Conservation (phyloP, 2,113 vertebrate species). For the Dermatemys mawii region DNA sequence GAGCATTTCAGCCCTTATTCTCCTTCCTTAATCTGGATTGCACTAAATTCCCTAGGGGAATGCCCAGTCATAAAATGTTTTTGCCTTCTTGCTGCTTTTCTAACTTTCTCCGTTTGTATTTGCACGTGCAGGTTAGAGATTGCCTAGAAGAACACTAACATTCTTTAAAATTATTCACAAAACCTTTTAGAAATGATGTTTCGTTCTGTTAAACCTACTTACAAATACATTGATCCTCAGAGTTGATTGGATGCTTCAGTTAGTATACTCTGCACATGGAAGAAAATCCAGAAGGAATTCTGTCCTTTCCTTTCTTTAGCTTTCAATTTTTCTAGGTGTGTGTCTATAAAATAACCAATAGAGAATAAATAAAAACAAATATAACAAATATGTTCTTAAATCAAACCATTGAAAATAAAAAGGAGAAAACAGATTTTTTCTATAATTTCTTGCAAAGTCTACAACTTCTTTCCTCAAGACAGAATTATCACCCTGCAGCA, state of each 20-base stretch:
- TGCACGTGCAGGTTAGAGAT: background rate
- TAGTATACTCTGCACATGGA: conserved; percentile 3
- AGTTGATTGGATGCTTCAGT: conserved; percentile 21
- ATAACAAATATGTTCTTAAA: background rate
- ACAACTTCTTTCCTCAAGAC: accelerated
- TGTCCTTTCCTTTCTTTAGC: conserved; percentile 30
- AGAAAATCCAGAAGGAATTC: conserved; percentile 62
- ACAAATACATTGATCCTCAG: conserved; percentile 42
- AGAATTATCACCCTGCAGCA: background rate
- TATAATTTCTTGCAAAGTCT: background rate
- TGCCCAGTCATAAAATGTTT: background rate
- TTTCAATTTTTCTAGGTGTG: conserved; percentile 31
- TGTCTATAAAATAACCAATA: conserved; percentile 62
- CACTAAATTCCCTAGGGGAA: background rate
- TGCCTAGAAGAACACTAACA: background rate
- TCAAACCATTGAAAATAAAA: background rate
- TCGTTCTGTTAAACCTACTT: conserved; percentile 55
- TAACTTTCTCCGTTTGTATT: background rate
- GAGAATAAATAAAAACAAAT: background rate
- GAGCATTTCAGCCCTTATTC: background rate
- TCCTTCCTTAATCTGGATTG: background rate
- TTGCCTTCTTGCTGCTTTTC: background rate
- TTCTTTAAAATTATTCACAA: background rate
- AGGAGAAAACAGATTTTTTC: accelerated
- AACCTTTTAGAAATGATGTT: background rate